A percentile compares a stretch with the other conserved stretches of the same genome.
These are phyloP conservation scores for Drosophila recens DNA, from an alignment of 2,888 invertebrate species.

Conservation along the genomic window DNA sequence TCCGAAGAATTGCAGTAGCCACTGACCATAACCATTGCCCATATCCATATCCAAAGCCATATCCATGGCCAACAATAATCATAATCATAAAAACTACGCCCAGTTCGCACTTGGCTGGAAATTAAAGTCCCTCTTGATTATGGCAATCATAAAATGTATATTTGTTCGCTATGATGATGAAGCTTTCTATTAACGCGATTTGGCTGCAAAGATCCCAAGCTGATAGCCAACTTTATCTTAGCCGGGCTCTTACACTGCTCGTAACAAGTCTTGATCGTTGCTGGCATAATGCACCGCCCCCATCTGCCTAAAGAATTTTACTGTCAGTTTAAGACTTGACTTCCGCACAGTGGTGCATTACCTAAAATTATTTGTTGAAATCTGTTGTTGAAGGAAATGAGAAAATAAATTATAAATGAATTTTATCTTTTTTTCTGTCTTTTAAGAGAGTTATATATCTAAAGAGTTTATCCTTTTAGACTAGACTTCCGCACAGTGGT, in stretches of 20 bases:
- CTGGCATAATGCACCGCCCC: constrained; percentile 62
- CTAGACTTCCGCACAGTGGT: no score
- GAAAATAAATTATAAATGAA: no score
- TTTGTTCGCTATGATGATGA: constrained; percentile 51
- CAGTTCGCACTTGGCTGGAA: constrained; percentile 38
- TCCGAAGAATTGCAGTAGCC: constrained; percentile 29
- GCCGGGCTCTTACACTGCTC: constrained; percentile 33
- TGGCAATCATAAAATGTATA: constrained; percentile 70
- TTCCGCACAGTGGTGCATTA: constrained; percentile 24
- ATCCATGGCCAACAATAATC: constrained; percentile 21
- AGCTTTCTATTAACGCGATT: constrained; percentile 68
- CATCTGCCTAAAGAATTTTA: constrained; percentile 33
- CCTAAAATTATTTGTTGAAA: no score
- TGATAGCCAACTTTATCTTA: constrained; percentile 28
- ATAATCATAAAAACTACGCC: constrained; percentile 38
- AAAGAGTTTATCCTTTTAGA: no score
- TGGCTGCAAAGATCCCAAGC: constrained; percentile 32
- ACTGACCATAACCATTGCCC: constrained; percentile 63
- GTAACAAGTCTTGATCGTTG: constrained; percentile 59
- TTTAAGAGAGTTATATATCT: no score
- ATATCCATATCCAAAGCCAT: background rate
- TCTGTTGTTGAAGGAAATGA: no score
- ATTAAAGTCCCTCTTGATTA: constrained; percentile 61
- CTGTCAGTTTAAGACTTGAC: constrained; percentile 31
- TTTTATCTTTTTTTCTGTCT: no score